Conservation (phyloP, 2,888 invertebrate genomes). For the Oegoconia quadripuncta region DNA sequence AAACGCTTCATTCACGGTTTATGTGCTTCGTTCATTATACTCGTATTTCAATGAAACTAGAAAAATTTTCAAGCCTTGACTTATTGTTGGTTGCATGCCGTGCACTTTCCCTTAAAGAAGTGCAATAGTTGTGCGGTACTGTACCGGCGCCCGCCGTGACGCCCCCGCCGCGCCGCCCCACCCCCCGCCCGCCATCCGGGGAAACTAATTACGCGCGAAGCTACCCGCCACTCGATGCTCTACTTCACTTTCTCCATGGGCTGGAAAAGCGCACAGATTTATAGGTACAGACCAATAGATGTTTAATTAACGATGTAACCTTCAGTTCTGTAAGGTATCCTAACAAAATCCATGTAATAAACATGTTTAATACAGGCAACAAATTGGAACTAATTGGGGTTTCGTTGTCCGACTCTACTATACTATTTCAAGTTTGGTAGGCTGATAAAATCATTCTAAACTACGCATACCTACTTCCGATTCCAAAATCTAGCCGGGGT, state of each 20-base stretch:
- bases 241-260: constrained; percentile 14
- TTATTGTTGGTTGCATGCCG: constrained; percentile 1
- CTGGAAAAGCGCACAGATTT: constrained; percentile 13
- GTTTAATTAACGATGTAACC: neutral
- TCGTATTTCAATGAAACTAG: neutral
- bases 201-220: constrained; percentile 10
- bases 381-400: too few relatives aligned
- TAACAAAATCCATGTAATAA: neutral
- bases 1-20: too few relatives aligned
- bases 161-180: constrained; percentile 27
- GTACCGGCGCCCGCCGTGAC: constrained; percentile 22
- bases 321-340: neutral
- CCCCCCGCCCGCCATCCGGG: constrained; percentile 11
- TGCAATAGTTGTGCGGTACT: constrained; percentile 17
- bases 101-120: constrained; percentile 25
- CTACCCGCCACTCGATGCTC: constrained; percentile 3
- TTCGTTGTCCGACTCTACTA: neutral
- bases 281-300: constrained; percentile 4
- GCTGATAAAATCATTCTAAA: too few relatives aligned
- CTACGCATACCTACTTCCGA: too few relatives aligned
- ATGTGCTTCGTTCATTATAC: too few relatives aligned
- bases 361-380: too few relatives aligned
- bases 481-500: too few relatives aligned
- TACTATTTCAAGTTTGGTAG: too few relatives aligned
- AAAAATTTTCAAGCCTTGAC: neutral